These are phyloP conservation scores for Cacatua alba DNA, from an alignment of 2,113 vertebrate genomes.

Conservation along the genomic window DNA sequence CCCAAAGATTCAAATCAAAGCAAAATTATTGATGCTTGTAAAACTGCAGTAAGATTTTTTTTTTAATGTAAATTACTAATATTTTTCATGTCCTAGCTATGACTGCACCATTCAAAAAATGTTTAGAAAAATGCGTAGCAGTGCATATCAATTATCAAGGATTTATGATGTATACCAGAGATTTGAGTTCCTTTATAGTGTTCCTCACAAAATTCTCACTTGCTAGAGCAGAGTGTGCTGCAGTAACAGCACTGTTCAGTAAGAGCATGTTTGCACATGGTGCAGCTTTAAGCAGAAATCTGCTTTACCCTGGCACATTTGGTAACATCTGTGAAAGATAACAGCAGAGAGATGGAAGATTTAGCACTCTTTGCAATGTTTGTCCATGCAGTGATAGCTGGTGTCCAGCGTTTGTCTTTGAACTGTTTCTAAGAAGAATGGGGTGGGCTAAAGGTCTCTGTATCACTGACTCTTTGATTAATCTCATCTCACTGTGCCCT, in stretches of 20 bases:
- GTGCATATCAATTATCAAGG: background rate
- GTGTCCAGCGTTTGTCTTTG: background rate
- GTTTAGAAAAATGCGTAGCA: background rate
- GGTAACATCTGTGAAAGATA: background rate
- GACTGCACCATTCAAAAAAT: background rate
- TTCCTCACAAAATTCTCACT: background rate
- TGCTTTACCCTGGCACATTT: background rate
- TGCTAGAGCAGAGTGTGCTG: background rate
- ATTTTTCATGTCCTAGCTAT: background rate
- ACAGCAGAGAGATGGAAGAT: background rate
- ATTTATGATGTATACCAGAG: background rate
- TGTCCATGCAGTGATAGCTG: background rate
- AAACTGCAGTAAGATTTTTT: background rate
- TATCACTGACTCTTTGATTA: background rate
- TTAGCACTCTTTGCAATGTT: background rate
- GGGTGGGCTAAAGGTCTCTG: background rate
- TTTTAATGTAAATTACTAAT: background rate
- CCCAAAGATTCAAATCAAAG: background rate
- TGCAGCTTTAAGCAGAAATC: background rate
- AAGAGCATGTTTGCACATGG: background rate
- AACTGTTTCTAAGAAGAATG: background rate
- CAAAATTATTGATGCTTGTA: background rate
- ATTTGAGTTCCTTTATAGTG: background rate
- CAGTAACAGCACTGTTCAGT: background rate
- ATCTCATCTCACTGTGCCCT: background rate